Conservation (phyloP, 2,888 invertebrate species). For the Xestoiulus laeticollis region DNA sequence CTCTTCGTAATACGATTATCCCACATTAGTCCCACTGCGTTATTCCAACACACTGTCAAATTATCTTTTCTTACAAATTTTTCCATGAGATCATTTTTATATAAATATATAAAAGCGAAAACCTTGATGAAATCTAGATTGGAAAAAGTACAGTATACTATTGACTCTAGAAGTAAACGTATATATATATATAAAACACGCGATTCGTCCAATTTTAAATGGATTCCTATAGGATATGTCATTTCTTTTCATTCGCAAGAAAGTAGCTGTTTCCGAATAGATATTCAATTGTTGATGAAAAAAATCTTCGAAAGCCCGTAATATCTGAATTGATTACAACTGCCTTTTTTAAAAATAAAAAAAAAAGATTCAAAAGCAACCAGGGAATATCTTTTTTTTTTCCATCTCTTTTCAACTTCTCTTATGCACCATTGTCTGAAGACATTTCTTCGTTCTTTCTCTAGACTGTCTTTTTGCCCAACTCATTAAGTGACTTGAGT, state of each 20-base stretch:
- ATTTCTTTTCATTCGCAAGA: neutral
- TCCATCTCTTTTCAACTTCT: neutral
- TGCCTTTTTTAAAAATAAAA: neutral
- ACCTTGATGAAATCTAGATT: neutral
- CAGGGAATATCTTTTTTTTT: neutral
- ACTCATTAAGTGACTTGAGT: constrained; percentile 6
- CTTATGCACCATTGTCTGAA: neutral
- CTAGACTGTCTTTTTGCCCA: neutral
- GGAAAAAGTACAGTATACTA: neutral
- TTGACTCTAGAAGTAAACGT: neutral
- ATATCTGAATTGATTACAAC: constrained; percentile 22
- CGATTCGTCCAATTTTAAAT: neutral
- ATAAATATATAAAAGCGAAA: neutral
- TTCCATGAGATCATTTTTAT: neutral
- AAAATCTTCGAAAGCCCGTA: neutral
- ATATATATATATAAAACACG: neutral
- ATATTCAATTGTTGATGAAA: neutral
- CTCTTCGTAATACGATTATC: neutral
- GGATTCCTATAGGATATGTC: neutral
- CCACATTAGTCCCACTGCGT: neutral
- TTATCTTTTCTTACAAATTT: neutral
- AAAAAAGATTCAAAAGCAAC: constrained; percentile 23
- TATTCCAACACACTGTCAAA: neutral
- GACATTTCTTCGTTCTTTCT: neutral
- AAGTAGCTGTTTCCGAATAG: neutral